Conservation (phyloP, 2,113 vertebrate genomes). For the Neogobius melanostomus region DNA sequence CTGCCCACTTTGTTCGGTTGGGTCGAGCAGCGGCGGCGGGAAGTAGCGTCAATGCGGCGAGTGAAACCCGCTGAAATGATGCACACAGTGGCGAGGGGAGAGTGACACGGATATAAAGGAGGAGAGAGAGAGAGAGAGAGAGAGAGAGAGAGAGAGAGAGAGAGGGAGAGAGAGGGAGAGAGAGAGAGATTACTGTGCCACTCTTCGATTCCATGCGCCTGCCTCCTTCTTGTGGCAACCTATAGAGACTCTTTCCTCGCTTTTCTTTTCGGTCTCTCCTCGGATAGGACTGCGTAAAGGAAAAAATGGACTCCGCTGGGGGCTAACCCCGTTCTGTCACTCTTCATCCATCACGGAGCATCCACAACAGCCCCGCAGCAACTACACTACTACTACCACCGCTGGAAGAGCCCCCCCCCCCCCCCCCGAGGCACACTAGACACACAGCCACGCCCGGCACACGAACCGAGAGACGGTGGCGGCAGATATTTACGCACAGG, state of each 20-base stretch:
- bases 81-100: conserved; percentile 39
- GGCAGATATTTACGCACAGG: conserved; percentile 41
- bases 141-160: conserved; percentile 11
- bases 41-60: conserved; percentile 65
- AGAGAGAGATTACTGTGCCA: conserved; percentile 10
- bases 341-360: conserved; percentile 78
- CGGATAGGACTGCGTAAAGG: conserved; percentile 53
- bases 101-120: conserved; percentile 4
- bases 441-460: conserved; percentile 68
- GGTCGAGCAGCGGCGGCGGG: conserved; percentile 50
- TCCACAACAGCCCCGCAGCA: conserved; percentile 55
- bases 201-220: conserved; percentile 26
- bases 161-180: conserved; percentile 9
- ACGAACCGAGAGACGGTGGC: conserved; percentile 45
- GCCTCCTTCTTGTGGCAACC: conserved; percentile 32
- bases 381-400: conserved; percentile 6
- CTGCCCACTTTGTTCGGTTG: conserved; percentile 46
- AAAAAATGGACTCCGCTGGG: conserved; percentile 75
- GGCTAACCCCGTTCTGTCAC: conserved; percentile 83
- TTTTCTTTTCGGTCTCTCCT: conserved; percentile 31
- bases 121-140: conserved; percentile 2
- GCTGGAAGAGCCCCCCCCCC: conserved; percentile 46
- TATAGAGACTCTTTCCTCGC: conserved; percentile 30
- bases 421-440: conserved; percentile 25
- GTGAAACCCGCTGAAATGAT: conserved; percentile 52